Percentiles rank a stretch among this genome's conserved stretches.
These are phyloP conservation scores for Papilio polyxenes DNA, from an alignment of 1,140 invertebrate species.

Conservation along the genomic window DNA sequence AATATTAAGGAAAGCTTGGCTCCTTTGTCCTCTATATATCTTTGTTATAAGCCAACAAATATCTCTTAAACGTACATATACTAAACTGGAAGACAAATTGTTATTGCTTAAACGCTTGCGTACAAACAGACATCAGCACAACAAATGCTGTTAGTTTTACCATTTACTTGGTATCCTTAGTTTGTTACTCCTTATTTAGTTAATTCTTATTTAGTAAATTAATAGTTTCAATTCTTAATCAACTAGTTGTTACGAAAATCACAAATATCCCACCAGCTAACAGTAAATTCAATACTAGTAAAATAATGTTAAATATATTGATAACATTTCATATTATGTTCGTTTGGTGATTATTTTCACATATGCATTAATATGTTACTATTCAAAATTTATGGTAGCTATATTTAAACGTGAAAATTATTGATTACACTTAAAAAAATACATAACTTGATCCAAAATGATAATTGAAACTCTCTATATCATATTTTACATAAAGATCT, in stretches of 20 bases:
- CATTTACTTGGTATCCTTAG: conserved; percentile 29
- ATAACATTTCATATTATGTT: not conserved
- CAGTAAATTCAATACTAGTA: not conserved
- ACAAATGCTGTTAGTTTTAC: conserved; percentile 37
- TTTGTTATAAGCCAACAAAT: not conserved
- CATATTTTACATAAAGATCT: not conserved
- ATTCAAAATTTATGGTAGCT: not conserved
- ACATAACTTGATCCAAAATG: conserved; percentile 1
- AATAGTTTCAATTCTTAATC: not conserved
- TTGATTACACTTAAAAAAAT: not conserved
- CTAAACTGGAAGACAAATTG: not conserved
- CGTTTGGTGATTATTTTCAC: not conserved
- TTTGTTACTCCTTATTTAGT: too few relatives aligned
- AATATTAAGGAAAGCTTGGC: too few relatives aligned
- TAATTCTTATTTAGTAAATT: not conserved
- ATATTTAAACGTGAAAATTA: not conserved
- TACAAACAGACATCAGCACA: conserved; percentile 44
- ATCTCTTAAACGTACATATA: not conserved
- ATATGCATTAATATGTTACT: not conserved
- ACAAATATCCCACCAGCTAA: not conserved
- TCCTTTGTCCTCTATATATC: not conserved
- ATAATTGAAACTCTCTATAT: not conserved
- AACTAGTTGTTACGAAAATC: not conserved
- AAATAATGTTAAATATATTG: not conserved
- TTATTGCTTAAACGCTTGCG: not conserved